These are phyloP conservation scores for Euura saliciscinereae DNA, from an alignment of 1,140 invertebrate genomes.

Conservation along the genomic window DNA sequence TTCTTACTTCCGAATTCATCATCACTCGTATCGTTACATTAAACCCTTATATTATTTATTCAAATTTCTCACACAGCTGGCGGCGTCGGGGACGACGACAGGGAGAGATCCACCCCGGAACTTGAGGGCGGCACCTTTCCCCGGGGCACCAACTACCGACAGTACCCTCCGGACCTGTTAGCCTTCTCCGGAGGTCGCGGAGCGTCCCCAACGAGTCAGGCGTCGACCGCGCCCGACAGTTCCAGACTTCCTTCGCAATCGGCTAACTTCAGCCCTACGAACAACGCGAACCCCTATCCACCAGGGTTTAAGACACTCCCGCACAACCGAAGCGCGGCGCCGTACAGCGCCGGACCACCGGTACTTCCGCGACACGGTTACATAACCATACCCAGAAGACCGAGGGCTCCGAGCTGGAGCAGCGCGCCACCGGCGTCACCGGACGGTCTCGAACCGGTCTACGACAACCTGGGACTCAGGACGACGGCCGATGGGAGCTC, in stretches of 20 bases:
- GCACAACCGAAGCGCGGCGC: constrained; percentile 74
- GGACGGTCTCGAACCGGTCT: constrained; percentile 73
- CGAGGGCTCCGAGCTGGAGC: constrained; percentile 82
- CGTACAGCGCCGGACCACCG: constrained; percentile 66
- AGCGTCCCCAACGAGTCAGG: constrained; percentile 66
- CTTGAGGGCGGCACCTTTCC: constrained; percentile 54
- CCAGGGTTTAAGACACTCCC: constrained; percentile 71
- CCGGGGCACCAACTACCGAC: constrained; percentile 58
- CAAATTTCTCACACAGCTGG: constrained; percentile 43
- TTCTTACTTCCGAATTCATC: too few relatives aligned
- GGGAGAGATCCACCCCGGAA: constrained; percentile 37
- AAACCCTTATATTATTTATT: constrained; percentile 12
- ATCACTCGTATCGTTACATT: too few relatives aligned
- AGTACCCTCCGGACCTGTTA: constrained; percentile 80
- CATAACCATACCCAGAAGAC: constrained; percentile 83
- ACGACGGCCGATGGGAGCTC: constrained; percentile 88
- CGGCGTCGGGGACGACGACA: constrained; percentile 44
- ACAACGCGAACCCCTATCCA: constrained; percentile 36
- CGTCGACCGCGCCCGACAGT: constrained; percentile 76
- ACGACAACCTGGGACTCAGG: constrained; percentile 81
- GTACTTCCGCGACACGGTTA: constrained; percentile 77
- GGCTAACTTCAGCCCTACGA: constrained; percentile 58
- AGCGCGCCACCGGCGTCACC: constrained; percentile 65
- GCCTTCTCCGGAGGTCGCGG: constrained; percentile 71
- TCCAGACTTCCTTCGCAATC: constrained; percentile 60